Base-by-base conservation (phyloP, 1,140 invertebrate species). In the Apis florea region DNA sequence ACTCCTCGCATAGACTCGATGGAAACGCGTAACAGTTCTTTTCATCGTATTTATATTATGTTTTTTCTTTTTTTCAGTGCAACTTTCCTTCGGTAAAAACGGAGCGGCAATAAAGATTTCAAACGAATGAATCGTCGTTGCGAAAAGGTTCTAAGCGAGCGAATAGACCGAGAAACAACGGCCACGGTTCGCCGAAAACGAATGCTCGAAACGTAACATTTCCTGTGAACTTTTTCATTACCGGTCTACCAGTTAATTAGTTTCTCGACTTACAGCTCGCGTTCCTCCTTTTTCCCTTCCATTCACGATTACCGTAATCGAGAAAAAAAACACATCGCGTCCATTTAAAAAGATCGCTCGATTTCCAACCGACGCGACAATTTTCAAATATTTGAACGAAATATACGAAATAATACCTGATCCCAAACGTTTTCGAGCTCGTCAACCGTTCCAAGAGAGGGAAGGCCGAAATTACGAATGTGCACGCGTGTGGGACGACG, bases 391-490 rank as follows among this genome's bases (percentile, higher is more conserved):
- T 31, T 1, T 31, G 2, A 31, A 31, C 66, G 31, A n/a, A n/a
- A n/a, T n/a, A n/a, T 53, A 53, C 26, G 75, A 78, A 68, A 78
- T 59, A 59, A 66, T 40, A 5, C 54, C 24, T 12, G n/a, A n/a
- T 8, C 21, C 5, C 13, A 51, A 66, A 58, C 56, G 9, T 54
- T 12, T 54, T 40, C 0, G 4, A 53, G 13, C 58, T 17, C 51
- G 56, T 61, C 17, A 26, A 79, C 47, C 51, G 31, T 51, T 26
- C 8, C 13, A 59, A 5, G 13, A 49, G 24, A 26, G 69, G 4
- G 47, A 19, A 2, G 64, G 5, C 26, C 24, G 59, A 73, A 73
- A 79, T 79, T 79, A 73, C 24, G 78, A 56, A 79, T 72, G 56
- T n/a, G n/a, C n/a, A n/a, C n/a, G n/a, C n/a, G n/a, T n/a, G n/a